Base-by-base conservation (phyloP, 2,797 vertebrate species). In the Melanotaenia maccullochi region DNA sequence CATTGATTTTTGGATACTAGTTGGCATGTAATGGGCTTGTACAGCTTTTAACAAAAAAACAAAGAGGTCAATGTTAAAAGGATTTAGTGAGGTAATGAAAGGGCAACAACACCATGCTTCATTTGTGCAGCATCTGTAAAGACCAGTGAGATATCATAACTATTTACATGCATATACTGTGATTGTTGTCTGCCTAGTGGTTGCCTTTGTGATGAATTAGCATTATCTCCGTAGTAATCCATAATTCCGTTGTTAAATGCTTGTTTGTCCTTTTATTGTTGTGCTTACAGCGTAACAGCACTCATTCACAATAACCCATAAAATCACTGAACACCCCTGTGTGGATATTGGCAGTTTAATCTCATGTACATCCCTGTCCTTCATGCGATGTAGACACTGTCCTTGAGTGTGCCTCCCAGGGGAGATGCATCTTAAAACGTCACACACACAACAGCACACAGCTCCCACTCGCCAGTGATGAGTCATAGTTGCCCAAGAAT, bases 401-500 rank as follows among this genome's bases (percentile, higher is more conserved):
- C 60, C 55, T 63, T 72, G 11, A 66, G 30, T 73, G 12, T 38
- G 24, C 12, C 35, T 76, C 32, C 77, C 58, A 36, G 20, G 35
- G 47, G 22, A 52, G 84, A 16, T 33, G 33, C 16, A 40, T 75
- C 74, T 63, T 60, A 78, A 51, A 67, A 71, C 83, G 22, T 35
- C 59, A 13, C 57, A 49, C 63, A 66, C 68, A 61, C 30, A 58
- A 38, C 42, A 52, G 35, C 44, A 58, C 52, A 59, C 52, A 51
- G 60, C 24, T 44, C 47, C 30, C 36, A 52, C 28, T 13, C 55
- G 32, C 59, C 1, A 20, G 61, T 30, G 52, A 76, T 76, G 81
- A 81, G 69, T 82, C 72, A 75, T 30, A 69, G 44, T 36, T 77
- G 73, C 38, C 42, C 66, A 52, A 72, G 51, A 83, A 81, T 75